These are phyloP conservation scores for Megaustenia siamemsis DNA, from an alignment of 2,888 invertebrate species.

Conservation along the genomic window DNA sequence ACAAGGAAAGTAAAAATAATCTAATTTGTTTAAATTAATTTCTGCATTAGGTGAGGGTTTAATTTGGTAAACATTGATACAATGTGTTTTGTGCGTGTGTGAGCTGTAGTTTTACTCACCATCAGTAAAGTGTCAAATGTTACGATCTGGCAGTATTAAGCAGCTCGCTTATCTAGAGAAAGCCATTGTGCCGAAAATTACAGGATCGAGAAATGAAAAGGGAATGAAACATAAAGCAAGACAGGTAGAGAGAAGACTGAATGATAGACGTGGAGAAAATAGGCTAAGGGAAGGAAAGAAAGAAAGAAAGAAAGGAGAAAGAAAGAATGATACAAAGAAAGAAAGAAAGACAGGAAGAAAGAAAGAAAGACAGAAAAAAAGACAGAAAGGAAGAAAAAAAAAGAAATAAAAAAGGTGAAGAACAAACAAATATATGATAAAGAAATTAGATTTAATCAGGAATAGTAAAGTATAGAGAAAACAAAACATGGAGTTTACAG, in stretches of 20 bases:
- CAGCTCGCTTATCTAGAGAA: no score
- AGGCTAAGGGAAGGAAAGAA: not conserved
- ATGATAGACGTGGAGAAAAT: not conserved
- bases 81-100: no score
- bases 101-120: no score
- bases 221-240: not conserved
- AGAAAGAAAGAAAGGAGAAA: not conserved
- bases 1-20: no score
- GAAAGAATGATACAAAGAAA: not conserved
- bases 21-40: no score
- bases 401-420: not conserved
- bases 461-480: not conserved
- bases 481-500: not conserved
- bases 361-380: not conserved
- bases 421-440: not conserved
- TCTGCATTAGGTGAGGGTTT: no score
- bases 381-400: slow-evolving; percentile 6
- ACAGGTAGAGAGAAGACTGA: not conserved
- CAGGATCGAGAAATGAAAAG: not conserved
- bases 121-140: no score
- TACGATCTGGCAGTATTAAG: no score
- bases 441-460: not conserved
- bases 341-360: slow-evolving; percentile 20
- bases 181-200: no score
- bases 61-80: no score